Evolutionary conservation across 2,888 invertebrate genomes (phyloP), one percentile per base, ranked within the genome.

Genomic region (Chaetogeoica ovagalla): DNA sequence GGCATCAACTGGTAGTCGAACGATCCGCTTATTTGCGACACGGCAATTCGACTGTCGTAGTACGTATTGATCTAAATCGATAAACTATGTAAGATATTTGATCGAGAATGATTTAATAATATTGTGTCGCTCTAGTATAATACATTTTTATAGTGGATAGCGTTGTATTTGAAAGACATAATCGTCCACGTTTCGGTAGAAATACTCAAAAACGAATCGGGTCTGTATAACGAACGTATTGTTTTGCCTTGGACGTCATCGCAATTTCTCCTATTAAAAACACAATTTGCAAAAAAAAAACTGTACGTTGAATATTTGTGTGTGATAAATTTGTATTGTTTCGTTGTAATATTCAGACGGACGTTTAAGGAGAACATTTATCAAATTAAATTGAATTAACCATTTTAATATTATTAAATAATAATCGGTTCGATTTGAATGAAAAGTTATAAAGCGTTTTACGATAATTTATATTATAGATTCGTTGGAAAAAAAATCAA

Each of bases 71-170:
- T 79, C 79, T 79, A 57, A 79, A 71, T 57, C 11, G 11, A 65
- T 37, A 68, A 30, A 1, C n/a, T 48, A 3, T 48, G 3, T 48
- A 13, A 11, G 13, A 65, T 52, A 65, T 39, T 17, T 23, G 23
- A 37, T 65, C 57, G 6, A 9, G 13, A 13, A 48, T 7, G n/a
- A 63, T 9, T 48, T 7, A 52, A 55, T 13, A 2, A 69, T 30
- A 55, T 1, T 17, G 6, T 4, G 17, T 57, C n/a, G 11, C 0
- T 7, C 39, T 21, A 39, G 15, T 39, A 39, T 39, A 0, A 15
- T 79, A 79, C 79, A 55, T 79, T 63, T 79, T 79, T 79, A 55
- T 71, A 79, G 55, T 79, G 17, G 9, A 57, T 17, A 43, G 79
- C 43, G 23, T 63, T 62, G 5, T 79, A 79, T 1, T 79, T 79